Evolutionary conservation across 1,140 invertebrate genomes (phyloP).

Genomic region (Eueides isabella): DNA sequence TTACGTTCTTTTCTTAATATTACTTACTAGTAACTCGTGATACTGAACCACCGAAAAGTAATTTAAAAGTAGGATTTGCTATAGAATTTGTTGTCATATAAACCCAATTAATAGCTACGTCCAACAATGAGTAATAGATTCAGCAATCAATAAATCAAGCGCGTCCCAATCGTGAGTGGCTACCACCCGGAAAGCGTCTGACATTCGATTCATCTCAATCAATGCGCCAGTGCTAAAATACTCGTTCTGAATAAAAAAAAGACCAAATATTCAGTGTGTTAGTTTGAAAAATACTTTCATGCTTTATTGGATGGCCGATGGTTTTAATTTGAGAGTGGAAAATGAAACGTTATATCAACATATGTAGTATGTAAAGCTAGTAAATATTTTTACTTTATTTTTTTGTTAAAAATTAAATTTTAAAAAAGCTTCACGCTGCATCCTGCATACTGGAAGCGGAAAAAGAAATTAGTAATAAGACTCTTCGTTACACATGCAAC

Average conservation of each 20-base stretch:
- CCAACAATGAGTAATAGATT: neutral
- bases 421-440: too few species aligned
- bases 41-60: neutral
- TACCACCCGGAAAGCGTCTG: neutral
- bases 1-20: too few species aligned
- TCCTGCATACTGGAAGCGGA: too few species aligned
- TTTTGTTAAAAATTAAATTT: too few species aligned
- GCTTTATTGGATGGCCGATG: neutral
- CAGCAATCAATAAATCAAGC: neutral
- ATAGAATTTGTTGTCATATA: neutral
- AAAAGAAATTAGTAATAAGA: too few species aligned
- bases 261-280: neutral
- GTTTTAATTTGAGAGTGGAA: neutral
- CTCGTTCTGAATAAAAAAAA: neutral
- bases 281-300: neutral
- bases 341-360: neutral
- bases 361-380: neutral
- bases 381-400: neutral
- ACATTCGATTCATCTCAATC: constrained; percentile 3
- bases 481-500: too few species aligned
- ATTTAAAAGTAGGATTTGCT: neutral
- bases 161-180: neutral
- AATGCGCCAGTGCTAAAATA: neutral
- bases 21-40: neutral
- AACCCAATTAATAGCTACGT: neutral